Percentiles rank a stretch among this genome's conserved stretches.
These are phyloP conservation scores for Megamerina dolium DNA, from an alignment of 2,888 invertebrate species.

Conservation along the genomic window DNA sequence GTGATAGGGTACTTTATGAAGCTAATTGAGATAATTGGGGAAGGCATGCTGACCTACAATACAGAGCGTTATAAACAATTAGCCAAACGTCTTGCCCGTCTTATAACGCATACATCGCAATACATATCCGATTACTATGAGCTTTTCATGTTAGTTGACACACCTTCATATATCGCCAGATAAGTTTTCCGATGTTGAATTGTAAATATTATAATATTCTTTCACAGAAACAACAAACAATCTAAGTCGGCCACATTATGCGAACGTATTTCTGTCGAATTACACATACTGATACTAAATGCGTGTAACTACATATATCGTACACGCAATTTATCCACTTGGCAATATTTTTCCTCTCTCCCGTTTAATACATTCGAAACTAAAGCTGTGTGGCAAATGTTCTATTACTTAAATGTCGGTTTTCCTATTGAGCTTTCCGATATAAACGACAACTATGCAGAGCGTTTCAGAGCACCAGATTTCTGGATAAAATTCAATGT, in stretches of 20 bases:
- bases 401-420: constrained; percentile 57
- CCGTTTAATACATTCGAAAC: constrained; percentile 60
- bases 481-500: constrained; percentile 59
- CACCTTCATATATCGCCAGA: too few species aligned
- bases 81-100: constrained; percentile 61
- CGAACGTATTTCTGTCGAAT: constrained; percentile 62
- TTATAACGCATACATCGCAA: constrained; percentile 65
- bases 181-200: too few species aligned
- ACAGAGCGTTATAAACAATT: constrained; percentile 57
- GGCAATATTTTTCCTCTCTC: constrained; percentile 75
- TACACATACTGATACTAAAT: constrained; percentile 65
- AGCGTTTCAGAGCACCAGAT: constrained; percentile 37
- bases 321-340: constrained; percentile 66
- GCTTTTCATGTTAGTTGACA: constrained; percentile 38
- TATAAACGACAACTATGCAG: constrained; percentile 25
- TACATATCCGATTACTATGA: constrained; percentile 63
- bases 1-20: constrained; percentile 65
- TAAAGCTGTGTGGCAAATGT: constrained; percentile 60
- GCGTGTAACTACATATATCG: constrained; percentile 65
- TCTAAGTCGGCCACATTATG: constrained; percentile 51
- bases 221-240: constrained; percentile 41
- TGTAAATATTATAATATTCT: too few species aligned
- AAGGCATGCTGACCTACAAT: constrained; percentile 62
- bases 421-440: constrained; percentile 47
- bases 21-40: constrained; percentile 58